phyloP scores from a whole-genome alignment of 2,797 vertebrate species.

The Triplophysa yarkandensis region DNA sequence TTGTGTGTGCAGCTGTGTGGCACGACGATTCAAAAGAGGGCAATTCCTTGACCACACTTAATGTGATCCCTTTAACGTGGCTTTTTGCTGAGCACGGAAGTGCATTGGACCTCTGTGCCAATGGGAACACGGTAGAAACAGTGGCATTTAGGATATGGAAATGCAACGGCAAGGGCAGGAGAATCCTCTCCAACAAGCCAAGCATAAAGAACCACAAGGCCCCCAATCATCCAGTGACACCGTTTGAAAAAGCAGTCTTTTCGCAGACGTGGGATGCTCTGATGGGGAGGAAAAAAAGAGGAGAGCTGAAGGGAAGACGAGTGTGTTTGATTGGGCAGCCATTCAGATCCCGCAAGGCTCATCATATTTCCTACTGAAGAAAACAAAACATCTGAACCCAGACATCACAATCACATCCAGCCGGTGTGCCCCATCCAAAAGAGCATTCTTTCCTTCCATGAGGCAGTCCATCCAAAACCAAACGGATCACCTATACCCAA shows the following conservation, averaged over 20 bases:
- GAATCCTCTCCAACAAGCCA: conserved; percentile 34
- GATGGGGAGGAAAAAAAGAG: conserved; percentile 40
- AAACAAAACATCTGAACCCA: conserved; percentile 63
- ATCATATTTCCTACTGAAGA: conserved; percentile 61
- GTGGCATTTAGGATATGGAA: conserved; percentile 75
- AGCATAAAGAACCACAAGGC: conserved; percentile 40
- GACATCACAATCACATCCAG: conserved; percentile 59
- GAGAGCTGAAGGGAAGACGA: conserved; percentile 45
- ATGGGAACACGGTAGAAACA: conserved; percentile 60
- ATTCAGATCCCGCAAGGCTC: conserved; percentile 60
- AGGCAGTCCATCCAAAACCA: conserved; percentile 57
- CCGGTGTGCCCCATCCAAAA: conserved; percentile 56
- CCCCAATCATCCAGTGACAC: conserved; percentile 26
- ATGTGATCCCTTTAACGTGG: conserved; percentile 58
- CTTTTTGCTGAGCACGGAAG: conserved; percentile 27
- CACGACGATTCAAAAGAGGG: conserved; percentile 43
- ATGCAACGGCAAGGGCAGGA: conserved; percentile 52
- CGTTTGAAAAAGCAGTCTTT: conserved; percentile 27
- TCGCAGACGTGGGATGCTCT: conserved; percentile 50
- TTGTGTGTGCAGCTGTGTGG: conserved; percentile 29
- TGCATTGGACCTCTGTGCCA: conserved; percentile 40
- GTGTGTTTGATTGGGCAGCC: conserved; percentile 60
- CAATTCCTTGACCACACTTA: conserved; percentile 47
- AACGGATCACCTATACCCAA: conserved; percentile 56
- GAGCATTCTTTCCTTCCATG: conserved; percentile 62